These are phyloP conservation scores for Ichneumon xanthorius DNA, from an alignment of 2,888 invertebrate species.

Conservation along the genomic window DNA sequence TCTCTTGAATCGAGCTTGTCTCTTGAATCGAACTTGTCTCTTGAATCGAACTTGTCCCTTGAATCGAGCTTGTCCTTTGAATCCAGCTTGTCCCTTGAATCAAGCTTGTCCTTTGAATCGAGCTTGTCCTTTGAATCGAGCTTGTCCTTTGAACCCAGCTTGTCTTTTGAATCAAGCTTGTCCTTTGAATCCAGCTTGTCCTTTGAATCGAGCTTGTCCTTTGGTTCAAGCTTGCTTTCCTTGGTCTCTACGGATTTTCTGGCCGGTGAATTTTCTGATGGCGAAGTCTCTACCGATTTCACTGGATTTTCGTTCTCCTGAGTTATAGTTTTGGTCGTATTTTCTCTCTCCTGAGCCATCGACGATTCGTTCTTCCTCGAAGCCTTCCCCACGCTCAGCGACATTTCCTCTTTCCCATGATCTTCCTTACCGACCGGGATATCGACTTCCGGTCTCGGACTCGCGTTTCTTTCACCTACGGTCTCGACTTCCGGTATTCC, in stretches of 20 bases:
- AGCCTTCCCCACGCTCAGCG: background rate
- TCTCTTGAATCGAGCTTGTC: too few species aligned
- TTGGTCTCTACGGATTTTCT: background rate
- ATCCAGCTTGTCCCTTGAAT: too few species aligned
- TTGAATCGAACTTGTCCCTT: too few species aligned
- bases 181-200: too few species aligned
- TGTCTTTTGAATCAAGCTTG: too few species aligned
- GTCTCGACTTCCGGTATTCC: constrained; percentile 17
- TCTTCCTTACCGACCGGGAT: background rate
- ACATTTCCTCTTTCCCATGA: background rate
- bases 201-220: too few species aligned
- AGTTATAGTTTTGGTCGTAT: background rate
- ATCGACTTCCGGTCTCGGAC: background rate
- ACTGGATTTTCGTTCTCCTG: background rate
- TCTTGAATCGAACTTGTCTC: too few species aligned
- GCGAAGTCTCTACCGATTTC: background rate
- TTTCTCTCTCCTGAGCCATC: background rate
- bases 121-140: too few species aligned
- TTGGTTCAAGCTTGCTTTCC: background rate
- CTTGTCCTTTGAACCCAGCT: too few species aligned
- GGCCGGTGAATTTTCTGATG: background rate
- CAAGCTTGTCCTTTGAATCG: too few species aligned
- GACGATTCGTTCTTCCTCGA: background rate
- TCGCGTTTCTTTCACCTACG: background rate
- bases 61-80: too few species aligned